These are phyloP conservation scores for Platynereis dumerilii DNA, from an alignment of 2,888 invertebrate genomes.

Conservation along the genomic window DNA sequence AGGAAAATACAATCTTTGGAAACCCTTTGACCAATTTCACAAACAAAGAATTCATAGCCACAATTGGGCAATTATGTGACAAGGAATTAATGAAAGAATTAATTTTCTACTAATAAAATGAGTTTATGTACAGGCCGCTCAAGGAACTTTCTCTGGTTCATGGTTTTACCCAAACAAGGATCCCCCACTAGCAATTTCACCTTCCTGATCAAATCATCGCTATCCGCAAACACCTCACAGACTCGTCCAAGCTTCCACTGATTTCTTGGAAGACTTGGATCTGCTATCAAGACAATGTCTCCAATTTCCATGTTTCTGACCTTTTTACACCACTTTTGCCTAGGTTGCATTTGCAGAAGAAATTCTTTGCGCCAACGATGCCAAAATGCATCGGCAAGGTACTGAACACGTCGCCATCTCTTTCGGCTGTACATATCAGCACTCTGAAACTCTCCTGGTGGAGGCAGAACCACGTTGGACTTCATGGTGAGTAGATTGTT, in stretches of 20 bases:
- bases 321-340: slow-evolving; percentile 24
- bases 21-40: no score
- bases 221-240: slow-evolving; percentile 11
- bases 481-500: slow-evolving; percentile 28
- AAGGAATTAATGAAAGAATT: no score
- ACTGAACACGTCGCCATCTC: slow-evolving; percentile 26
- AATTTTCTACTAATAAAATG: no score
- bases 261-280: no score
- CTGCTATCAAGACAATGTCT: slow-evolving; percentile 28
- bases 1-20: no score
- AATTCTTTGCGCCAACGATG: slow-evolving; percentile 25
- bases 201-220: slow-evolving; percentile 22
- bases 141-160: no score
- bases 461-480: slow-evolving; percentile 9
- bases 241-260: slow-evolving; percentile 25
- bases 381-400: slow-evolving; percentile 27
- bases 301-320: slow-evolving; percentile 13
- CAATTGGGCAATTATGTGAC: no score
- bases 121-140: no score
- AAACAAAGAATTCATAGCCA: no score
- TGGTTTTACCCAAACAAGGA: not conserved
- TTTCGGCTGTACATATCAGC: slow-evolving; percentile 15
- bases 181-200: slow-evolving; percentile 21
- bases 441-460: slow-evolving; percentile 21
- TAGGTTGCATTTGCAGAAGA: slow-evolving; percentile 10